Base-by-base conservation (phyloP, 2,888 invertebrate species). In the Leptarthrus brevirostris region DNA sequence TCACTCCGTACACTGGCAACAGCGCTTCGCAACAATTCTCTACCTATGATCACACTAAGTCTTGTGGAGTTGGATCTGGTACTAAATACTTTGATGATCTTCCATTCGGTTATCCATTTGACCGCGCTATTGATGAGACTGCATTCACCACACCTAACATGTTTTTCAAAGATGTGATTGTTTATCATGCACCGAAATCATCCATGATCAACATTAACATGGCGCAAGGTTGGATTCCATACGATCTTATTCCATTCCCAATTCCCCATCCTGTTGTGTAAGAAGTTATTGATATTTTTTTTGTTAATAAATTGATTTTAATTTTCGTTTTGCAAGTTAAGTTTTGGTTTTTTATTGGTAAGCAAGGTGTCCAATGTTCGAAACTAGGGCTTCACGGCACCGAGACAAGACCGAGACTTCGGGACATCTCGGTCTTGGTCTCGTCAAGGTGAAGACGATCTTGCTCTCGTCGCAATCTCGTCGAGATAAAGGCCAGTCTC, bases 41-140 rank as follows among this genome's bases (percentile, higher is more conserved):
- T 74, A 84, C 86, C 74, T 87, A 85, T 74, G 86, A 87, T 76
- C 75, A 84, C 6, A 66, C 81, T 2, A 86, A 86, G 80, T 85
- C 86, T 54, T 87, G 87, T 76, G 87, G 85, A 77, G 83, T 86
- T 73, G 87, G 87, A 76, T 86, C 86, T 81, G 88, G 86, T 81
- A 79, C 86, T 85, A 79, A 83, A 70, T 77, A 81, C 69, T 82
- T 89, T 30, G 91, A 92, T 80, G 86, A 86, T 76, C 87, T 87
- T 81, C 87, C 91, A 47, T 86, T 89, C 78, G 91, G 90, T 69
- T 93, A 89, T 87, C 93, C 93, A 77, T 88, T 93, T 80, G 92
- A 93, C 81, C 89, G 91, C 78, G 86, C 85, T 8, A 88, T 91
- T 79, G 86, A 88, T 54, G 84, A 87, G 18, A 82, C 84, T 49